Evolutionary conservation across 37 sponge, comb jelly and placozoan species (phyloP).

Genomic region (Ianthella basta): DNA sequence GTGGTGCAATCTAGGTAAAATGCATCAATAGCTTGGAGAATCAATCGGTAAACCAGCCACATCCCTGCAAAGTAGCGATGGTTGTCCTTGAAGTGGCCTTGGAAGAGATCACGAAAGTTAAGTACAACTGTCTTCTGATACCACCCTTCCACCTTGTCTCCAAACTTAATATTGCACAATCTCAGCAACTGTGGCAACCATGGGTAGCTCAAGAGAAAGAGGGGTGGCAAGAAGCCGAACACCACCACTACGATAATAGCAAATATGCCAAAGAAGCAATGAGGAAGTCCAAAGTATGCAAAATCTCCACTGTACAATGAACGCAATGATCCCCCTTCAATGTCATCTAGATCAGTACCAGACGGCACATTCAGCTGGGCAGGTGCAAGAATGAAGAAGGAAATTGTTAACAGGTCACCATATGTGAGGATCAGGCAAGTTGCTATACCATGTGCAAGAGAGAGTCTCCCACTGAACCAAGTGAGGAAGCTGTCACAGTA

Average conservation of each 20-base stretch:
- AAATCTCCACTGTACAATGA: background rate
- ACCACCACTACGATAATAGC: background rate
- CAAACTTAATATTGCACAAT: background rate
- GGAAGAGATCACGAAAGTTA: background rate
- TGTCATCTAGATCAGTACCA: background rate
- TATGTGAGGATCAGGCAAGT: background rate
- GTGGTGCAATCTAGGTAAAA: background rate
- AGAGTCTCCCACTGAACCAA: background rate
- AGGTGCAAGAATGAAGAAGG: background rate
- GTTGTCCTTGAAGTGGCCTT: background rate
- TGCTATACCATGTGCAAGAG: background rate
- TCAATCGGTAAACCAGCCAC: conserved; percentile 1
- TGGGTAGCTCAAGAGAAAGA: conserved; percentile 6
- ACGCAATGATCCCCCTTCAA: background rate
- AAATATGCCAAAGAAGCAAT: background rate
- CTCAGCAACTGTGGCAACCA: background rate
- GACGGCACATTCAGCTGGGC: background rate
- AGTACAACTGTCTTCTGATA: background rate
- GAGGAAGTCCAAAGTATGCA: background rate
- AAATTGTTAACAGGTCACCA: background rate
- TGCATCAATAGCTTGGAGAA: background rate
- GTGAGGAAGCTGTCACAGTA: background rate
- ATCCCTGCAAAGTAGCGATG: background rate
- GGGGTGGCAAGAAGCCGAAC: background rate
- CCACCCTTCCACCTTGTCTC: background rate